Percentiles rank a stretch among this genome's conserved stretches.
These are phyloP conservation scores for Notarius quadriscutis DNA, from an alignment of 2,113 vertebrate species.

Conservation along the genomic window DNA sequence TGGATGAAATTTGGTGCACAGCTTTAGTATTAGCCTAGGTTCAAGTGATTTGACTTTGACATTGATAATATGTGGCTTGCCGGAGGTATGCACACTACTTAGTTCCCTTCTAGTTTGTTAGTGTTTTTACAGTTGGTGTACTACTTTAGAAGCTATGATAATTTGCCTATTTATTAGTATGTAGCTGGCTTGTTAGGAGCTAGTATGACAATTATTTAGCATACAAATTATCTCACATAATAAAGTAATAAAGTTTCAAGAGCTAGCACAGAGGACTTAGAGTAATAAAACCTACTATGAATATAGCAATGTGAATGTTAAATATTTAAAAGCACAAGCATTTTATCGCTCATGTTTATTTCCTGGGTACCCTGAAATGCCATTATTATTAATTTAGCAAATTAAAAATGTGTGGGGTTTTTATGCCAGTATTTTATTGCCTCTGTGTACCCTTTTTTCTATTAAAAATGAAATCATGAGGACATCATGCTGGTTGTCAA, in stretches of 20 bases:
- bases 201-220: no score
- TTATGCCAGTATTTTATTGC: neutral
- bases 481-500: neutral
- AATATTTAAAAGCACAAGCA: neutral
- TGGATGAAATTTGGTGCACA: no score
- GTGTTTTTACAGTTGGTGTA: neutral
- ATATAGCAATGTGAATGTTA: neutral
- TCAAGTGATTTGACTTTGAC: no score
- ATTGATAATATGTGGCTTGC: no score
- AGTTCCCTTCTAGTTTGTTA: neutral
- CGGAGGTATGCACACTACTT: no score
- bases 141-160: neutral
- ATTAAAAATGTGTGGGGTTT: neutral
- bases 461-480: neutral
- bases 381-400: neutral
- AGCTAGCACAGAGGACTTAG: neutral
- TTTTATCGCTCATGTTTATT: neutral
- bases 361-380: neutral
- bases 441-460: neutral
- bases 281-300: neutral
- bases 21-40: no score
- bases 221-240: neutral
- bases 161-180: neutral
- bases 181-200: neutral
- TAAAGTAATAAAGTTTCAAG: neutral